phyloP scores from a whole-genome alignment of 2,888 invertebrate genomes.

The Heliconius ismenius region DNA sequence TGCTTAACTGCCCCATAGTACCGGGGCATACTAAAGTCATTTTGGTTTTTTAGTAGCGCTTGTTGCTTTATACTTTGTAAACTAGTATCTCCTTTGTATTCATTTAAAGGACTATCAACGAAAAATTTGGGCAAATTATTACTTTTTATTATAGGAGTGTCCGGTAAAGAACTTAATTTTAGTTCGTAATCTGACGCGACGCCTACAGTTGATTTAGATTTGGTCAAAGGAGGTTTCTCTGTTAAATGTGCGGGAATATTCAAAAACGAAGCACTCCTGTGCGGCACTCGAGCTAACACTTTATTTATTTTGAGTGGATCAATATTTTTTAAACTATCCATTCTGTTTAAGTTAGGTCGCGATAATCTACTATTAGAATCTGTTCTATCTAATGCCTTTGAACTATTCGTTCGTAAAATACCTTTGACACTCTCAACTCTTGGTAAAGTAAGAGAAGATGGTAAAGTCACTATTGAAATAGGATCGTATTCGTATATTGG shows the following conservation, averaged over 20 bases:
- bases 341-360: constrained; percentile 64
- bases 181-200: constrained; percentile 61
- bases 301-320: constrained; percentile 72
- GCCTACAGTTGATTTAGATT: constrained; percentile 74
- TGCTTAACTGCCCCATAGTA: constrained; percentile 78
- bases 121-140: constrained; percentile 76
- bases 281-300: constrained; percentile 71
- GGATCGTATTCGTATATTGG: constrained; percentile 72
- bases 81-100: constrained; percentile 73
- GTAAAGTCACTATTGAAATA: constrained; percentile 60
- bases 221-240: constrained; percentile 68
- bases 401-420: constrained; percentile 71
- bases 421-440: constrained; percentile 75
- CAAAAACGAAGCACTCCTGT: constrained; percentile 76
- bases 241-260: constrained; percentile 72
- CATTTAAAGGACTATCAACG: constrained; percentile 67
- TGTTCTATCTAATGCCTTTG: constrained; percentile 65
- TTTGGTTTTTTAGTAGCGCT: constrained; percentile 73
- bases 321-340: constrained; percentile 73
- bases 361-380: constrained; percentile 61
- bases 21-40: constrained; percentile 84
- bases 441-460: constrained; percentile 65
- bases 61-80: constrained; percentile 79
- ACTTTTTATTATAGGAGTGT: constrained; percentile 77
- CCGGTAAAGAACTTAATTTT: constrained; percentile 70